These are phyloP conservation scores for Scleropages formosus DNA, from an alignment of 2,797 vertebrate genomes.

Conservation along the genomic window DNA sequence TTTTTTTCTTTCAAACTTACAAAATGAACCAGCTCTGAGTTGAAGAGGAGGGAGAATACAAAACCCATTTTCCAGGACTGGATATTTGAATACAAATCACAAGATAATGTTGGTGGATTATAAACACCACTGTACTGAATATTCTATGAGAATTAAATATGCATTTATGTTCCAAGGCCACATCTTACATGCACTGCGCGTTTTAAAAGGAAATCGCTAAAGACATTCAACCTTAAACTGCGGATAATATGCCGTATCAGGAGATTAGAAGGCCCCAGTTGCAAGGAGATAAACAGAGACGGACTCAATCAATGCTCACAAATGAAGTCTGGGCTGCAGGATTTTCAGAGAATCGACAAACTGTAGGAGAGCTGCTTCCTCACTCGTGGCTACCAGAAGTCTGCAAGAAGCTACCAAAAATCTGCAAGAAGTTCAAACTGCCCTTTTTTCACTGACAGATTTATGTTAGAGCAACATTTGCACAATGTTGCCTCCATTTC, in stretches of 20 bases:
- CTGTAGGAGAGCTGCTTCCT: too few relatives aligned
- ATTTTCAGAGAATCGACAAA: background rate
- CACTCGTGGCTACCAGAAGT: too few relatives aligned
- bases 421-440: too few relatives aligned
- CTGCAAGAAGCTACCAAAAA: too few relatives aligned
- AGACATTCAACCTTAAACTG: constrained; percentile 5
- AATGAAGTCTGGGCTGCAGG: background rate
- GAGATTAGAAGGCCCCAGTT: constrained; percentile 9
- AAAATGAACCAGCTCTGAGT: background rate
- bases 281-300: background rate
- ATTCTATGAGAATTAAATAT: background rate
- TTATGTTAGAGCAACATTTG: too few relatives aligned
- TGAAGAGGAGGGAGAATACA: background rate
- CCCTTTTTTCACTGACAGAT: too few relatives aligned
- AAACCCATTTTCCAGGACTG: background rate
- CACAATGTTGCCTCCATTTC: too few relatives aligned
- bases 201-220: background rate
- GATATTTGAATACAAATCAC: background rate
- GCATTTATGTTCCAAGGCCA: too few relatives aligned
- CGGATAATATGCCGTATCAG: background rate
- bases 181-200: background rate
- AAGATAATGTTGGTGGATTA: background rate
- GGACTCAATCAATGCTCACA: background rate
- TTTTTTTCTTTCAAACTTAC: background rate
- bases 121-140: background rate